Evolutionary conservation across 2,113 vertebrate genomes (phyloP), one percentile per base, ranked within the genome.

Genomic region (Progne subis): DNA sequence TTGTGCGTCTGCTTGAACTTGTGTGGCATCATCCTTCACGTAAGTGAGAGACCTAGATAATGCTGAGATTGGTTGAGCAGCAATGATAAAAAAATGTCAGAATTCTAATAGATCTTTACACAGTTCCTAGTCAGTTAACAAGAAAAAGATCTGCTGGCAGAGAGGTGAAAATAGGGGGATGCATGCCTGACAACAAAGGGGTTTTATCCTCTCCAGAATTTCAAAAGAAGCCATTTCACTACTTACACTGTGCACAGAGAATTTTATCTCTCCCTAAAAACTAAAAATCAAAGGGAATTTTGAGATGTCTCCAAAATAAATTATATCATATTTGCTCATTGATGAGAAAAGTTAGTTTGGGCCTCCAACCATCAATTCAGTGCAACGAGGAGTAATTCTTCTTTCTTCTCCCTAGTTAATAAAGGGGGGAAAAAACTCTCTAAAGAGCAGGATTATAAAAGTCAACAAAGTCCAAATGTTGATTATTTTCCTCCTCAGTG

Each of bases 151-250:
- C 53, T 61, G 37, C 55, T 95, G 85, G 69, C 46, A 68, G 84
- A 83, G 65, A 93, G 29, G 67, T 86, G 47, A 88, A 96, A 96
- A 88, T 70, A 93, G 77, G 18, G 56, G 72, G 86, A 61, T 32
- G 67, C 32, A 75, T 44, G 12, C 56, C 31, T 82, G 64, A 12
- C 94, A 88, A 93, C 76, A 96, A 92, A 96, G 61, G 49, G 64
- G 49, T 9, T 86, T 94, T 87, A 63, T 81, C 43, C 9, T 86
- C 59, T 68, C 32, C 84, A 65, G 39, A 75, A 84, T 95, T 97
- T 97, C 88, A 95, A 96, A 97, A 87, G 69, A 84, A 92, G 20
- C 18, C 37, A 75, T 96, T 97, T 95, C 91, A 89, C 72, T 92
- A 43, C 70, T 82, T 79, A 53, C 49, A 52, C 18, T 71, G 43